Base-by-base conservation (phyloP, 2,797 vertebrate genomes). In the Arctocebus calabarensis region DNA sequence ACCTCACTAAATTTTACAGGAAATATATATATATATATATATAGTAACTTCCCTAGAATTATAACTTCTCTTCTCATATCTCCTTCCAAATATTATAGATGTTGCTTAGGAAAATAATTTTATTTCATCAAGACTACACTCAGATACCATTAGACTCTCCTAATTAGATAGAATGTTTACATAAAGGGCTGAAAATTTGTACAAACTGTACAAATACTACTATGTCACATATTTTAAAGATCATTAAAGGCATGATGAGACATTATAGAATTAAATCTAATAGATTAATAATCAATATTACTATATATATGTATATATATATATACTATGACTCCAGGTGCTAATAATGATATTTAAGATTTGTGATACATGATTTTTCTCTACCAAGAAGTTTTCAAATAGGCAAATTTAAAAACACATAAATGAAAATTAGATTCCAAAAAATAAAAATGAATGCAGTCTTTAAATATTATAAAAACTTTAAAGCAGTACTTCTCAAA, bases 1-100 rank as follows among this genome's bases (percentile, higher is more conserved):
- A 32, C 95, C 84, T 95, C 25, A 94, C 59, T 95, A 37, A 94
- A 71, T 55, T 92, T 94, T 75, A 61, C 62, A 17, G 29, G 61
- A 40, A 52, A 94, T 94, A 55, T 25, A 57, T 86, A 55, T 32
- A 55, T 25, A 57, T 86, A 55, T 32, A 0, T 48, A 61, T 79
- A 61, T 84, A 89, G 64, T 84, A 78, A 89, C 27, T 70, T 66
- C 0, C 1, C 12, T 62, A 75, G 14, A 95, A 97, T 87, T 52
- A 0, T 66, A 87, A 61, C n/a, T 97, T 95, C 19, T 73, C 27
- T 32, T 92, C 59, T 87, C 14, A 57, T 83, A 79, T 82, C 83
- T 73, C 23, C 29, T 83, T 83, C 32, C 29, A 62, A 84, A 88
- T 73, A 16, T 91, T 74, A 81, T 2, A 90, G 48, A 52, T 96